Percentiles rank a stretch among this genome's conserved stretches.
Conservation (phyloP, 1,140 invertebrate species). For the Drosophila paulistorum region DNA sequence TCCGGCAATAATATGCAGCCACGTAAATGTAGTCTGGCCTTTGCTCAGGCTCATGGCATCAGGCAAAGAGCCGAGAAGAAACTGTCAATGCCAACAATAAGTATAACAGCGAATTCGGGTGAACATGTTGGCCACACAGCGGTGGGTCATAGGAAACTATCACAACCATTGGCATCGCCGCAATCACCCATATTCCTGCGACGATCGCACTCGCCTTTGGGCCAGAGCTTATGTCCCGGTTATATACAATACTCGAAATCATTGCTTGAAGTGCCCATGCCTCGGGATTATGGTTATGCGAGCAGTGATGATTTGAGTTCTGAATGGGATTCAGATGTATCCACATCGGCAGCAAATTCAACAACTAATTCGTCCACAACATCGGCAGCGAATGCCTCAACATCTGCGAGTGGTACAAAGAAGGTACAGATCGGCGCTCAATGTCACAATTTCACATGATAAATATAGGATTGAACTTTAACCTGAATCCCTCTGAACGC, state of each 20-base stretch:
- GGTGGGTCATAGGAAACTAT: conserved; percentile 42
- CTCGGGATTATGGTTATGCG: conserved; percentile 91
- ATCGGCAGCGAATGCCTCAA: conserved; percentile 7
- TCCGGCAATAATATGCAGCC: conserved; percentile 67
- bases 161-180: conserved; percentile 49
- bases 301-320: conserved; percentile 94
- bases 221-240: conserved; percentile 84
- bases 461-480: too few relatives aligned
- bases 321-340: conserved; percentile 94
- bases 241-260: conserved; percentile 91
- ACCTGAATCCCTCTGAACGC: background rate
- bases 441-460: too few relatives aligned
- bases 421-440: conserved; percentile 53
- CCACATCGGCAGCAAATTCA: conserved; percentile 62
- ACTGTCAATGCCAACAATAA: conserved; percentile 72
- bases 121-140: conserved; percentile 44
- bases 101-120: conserved; percentile 65
- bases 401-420: conserved; percentile 42
- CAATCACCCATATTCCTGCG: conserved; percentile 14
- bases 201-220: conserved; percentile 65
- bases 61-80: conserved; percentile 67
- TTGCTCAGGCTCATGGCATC: conserved; percentile 80
- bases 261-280: conserved; percentile 89
- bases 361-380: conserved; percentile 33
- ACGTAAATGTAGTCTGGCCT: conserved; percentile 77